phyloP scores from a whole-genome alignment of 2,113 vertebrate genomes.

The Paramormyrops kingsleyae region DNA sequence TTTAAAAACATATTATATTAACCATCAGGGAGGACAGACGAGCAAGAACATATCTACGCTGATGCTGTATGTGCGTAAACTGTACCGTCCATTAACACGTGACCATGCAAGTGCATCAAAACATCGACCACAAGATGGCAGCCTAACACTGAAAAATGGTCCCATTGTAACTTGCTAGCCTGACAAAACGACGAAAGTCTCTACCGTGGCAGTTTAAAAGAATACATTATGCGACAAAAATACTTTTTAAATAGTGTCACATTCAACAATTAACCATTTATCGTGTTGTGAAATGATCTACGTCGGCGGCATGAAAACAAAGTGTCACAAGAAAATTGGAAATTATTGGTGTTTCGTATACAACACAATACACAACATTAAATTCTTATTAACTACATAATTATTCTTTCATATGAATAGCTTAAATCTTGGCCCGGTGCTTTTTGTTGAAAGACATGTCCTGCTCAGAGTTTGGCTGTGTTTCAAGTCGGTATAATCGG shows the following conservation, averaged over 20 bases:
- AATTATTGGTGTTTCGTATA: not conserved
- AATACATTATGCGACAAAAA: not conserved
- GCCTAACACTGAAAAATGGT: conserved; percentile 23
- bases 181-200: not conserved
- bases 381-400: conserved; percentile 12
- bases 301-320: not conserved
- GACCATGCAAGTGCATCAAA: not conserved
- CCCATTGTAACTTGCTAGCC: not conserved
- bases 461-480: conserved; percentile 40
- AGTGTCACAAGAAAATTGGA: not conserved
- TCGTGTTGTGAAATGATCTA: not conserved
- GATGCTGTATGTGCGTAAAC: not conserved
- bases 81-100: not conserved
- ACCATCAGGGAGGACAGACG: not conserved
- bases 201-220: not conserved
- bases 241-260: not conserved
- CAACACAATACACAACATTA: not conserved
- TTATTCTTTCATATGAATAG: conserved; percentile 4
- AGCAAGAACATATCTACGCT: not conserved
- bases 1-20: not conserved
- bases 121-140: conserved; percentile 43
- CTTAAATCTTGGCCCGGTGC: not conserved
- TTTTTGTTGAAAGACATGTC: conserved; percentile 23
- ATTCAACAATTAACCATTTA: not conserved
- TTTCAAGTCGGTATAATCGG: conserved; percentile 56